Base-by-base conservation (phyloP, 2,797 vertebrate species). In the Sebastes minor region DNA sequence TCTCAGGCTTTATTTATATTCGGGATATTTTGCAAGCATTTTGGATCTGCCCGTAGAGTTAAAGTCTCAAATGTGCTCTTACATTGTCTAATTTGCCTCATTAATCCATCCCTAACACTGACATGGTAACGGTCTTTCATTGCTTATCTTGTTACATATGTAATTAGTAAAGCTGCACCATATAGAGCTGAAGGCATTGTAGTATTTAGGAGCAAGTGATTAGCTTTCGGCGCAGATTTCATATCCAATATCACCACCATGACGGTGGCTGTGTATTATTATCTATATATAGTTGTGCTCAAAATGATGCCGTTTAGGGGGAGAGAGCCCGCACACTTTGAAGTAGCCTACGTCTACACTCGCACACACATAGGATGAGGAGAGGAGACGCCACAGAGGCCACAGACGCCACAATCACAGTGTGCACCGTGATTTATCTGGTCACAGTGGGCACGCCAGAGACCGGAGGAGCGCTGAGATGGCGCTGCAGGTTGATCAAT, bases 101-200 rank as follows among this genome's bases (percentile, higher is more conserved):
- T 27, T 62, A 76, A 76, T 82, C 72, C 60, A 33, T 9, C 57
- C 23, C 12, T 28, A 20, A 5, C 13, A 9, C 12, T 18, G n/a
- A 22, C 53, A 4, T 60, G 27, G 14, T 53, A 2, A 65, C 63
- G 30, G 59, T 53, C 7, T 81, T 74, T 68, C 6, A 52, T n/a
- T 52, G 23, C n/a, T 32, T 84, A 73, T 59, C 22, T 69, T 35
- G 9, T 72, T 63, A 33, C 55, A 74, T 32, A 55, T 63, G 25
- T 8, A 46, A 59, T 67, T 59, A 59, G 38, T 33, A 22, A 5
- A 68, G 67, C n/a, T 76, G 69, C 57, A 69, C 20, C 35, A 60
- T 35, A 61, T 25, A 30, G 62, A 72, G 53, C 53, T 61, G 35
- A 14, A 7, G 25, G 28, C 5, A 25, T 52, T 67, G 35, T 65